Evolutionary conservation across 2,888 invertebrate species (phyloP).

Genomic region (Morpho achilles): DNA sequence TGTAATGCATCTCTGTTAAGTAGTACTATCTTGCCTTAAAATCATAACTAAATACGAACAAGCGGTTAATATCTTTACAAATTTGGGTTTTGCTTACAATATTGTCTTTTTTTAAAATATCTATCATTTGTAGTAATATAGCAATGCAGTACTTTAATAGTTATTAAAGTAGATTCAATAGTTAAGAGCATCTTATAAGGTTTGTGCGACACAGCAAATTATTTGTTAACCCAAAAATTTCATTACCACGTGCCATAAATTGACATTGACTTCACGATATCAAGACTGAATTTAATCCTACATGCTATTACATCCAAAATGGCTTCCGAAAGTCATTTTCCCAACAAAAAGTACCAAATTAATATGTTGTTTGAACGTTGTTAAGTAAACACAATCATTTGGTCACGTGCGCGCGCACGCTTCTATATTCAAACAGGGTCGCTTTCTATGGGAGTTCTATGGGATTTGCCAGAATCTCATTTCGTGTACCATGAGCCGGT

Average conservation of each 20-base stretch:
- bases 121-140: too few relatives aligned
- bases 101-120: too few relatives aligned
- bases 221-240: too few relatives aligned
- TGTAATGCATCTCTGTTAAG: too few relatives aligned
- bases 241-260: not conserved
- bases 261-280: not conserved
- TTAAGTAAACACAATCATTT: conserved; percentile 74
- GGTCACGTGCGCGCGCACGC: conserved; percentile 67
- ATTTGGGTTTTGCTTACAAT: too few relatives aligned
- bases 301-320: conserved; percentile 29
- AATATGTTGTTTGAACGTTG: conserved; percentile 77
- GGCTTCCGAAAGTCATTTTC: conserved; percentile 65
- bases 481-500: conserved; percentile 53
- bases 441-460: conserved; percentile 44
- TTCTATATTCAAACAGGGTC: conserved; percentile 46
- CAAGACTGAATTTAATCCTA: not conserved
- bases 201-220: too few relatives aligned
- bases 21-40: too few relatives aligned
- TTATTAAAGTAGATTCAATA: too few relatives aligned
- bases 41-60: too few relatives aligned
- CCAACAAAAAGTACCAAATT: conserved; percentile 70
- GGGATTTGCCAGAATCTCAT: conserved; percentile 72
- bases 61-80: too few relatives aligned
- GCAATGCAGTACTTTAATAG: too few relatives aligned
- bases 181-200: too few relatives aligned